These are phyloP conservation scores for Paramormyrops hopkinsi DNA, from an alignment of 2,797 vertebrate genomes.

Conservation along the genomic window DNA sequence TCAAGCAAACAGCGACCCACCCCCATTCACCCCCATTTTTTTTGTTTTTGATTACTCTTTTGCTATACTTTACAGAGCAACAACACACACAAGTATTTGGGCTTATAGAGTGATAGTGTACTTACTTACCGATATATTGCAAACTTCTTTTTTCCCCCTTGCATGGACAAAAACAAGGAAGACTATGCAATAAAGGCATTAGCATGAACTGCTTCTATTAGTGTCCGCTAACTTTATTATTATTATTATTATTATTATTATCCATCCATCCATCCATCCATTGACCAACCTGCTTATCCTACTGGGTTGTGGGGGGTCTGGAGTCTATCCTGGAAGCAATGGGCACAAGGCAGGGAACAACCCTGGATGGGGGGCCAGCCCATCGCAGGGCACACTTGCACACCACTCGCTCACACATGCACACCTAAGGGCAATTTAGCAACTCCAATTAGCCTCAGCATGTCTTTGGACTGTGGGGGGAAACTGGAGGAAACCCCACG, in stretches of 20 bases:
- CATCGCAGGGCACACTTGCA: too few relatives aligned
- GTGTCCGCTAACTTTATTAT: neutral
- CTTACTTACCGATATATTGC: neutral
- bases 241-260: neutral
- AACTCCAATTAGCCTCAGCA: too few relatives aligned
- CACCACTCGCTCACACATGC: too few relatives aligned
- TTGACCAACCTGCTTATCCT: too few relatives aligned
- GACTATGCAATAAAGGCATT: neutral
- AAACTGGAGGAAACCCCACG: too few relatives aligned
- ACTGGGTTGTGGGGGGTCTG: too few relatives aligned
- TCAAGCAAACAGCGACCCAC: neutral
- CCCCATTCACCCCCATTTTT: neutral
- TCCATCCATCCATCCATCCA: neutral
- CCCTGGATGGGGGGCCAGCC: too few relatives aligned
- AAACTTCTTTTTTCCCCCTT: neutral
- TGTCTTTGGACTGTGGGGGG: too few relatives aligned
- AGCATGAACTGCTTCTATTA: neutral
- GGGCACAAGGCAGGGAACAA: too few relatives aligned
- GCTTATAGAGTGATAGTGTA: neutral
- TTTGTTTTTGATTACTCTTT: neutral
- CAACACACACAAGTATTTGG: neutral
- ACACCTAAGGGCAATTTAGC: too few relatives aligned
- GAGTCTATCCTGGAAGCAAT: too few relatives aligned
- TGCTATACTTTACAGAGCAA: constrained; percentile 1
- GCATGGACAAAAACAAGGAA: neutral